These are phyloP conservation scores for Anseranas semipalmata DNA, from an alignment of 2,113 vertebrate genomes.

Conservation along the genomic window DNA sequence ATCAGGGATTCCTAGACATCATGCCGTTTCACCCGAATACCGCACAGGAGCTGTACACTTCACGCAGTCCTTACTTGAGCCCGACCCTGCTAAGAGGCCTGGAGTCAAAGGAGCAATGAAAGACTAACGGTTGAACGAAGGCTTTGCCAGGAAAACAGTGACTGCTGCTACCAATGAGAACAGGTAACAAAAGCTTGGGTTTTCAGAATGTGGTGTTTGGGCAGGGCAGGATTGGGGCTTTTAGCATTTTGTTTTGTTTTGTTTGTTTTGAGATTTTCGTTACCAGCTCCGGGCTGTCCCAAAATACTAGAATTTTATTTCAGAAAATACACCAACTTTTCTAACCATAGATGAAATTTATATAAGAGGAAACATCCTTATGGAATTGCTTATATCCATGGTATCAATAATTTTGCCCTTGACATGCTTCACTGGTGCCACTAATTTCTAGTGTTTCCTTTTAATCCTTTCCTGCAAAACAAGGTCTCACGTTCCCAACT, in stretches of 20 bases:
- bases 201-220: not conserved
- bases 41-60: conserved; percentile 78
- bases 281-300: not conserved
- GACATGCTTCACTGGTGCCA: not conserved
- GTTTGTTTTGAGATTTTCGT: not conserved
- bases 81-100: conserved; percentile 80
- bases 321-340: not conserved
- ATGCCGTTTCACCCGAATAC: not conserved
- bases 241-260: not conserved
- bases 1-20: not conserved
- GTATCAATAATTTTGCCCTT: not conserved
- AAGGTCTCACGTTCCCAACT: not conserved
- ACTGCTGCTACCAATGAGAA: conserved; percentile 72
- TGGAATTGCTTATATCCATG: not conserved
- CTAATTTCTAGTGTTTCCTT: not conserved
- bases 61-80: conserved; percentile 83
- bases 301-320: conserved; percentile 9
- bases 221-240: rapidly evolving
- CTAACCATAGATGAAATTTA: not conserved
- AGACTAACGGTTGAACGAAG: conserved; percentile 83
- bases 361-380: not conserved
- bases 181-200: conserved; percentile 68
- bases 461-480: not conserved
- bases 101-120: conserved; percentile 80
- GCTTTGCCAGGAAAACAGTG: conserved; percentile 73